Percentiles rank a stretch among this genome's conserved stretches.
Evolutionary conservation across 2,113 vertebrate species (phyloP).

Genomic region (Dinomys branickii): DNA sequence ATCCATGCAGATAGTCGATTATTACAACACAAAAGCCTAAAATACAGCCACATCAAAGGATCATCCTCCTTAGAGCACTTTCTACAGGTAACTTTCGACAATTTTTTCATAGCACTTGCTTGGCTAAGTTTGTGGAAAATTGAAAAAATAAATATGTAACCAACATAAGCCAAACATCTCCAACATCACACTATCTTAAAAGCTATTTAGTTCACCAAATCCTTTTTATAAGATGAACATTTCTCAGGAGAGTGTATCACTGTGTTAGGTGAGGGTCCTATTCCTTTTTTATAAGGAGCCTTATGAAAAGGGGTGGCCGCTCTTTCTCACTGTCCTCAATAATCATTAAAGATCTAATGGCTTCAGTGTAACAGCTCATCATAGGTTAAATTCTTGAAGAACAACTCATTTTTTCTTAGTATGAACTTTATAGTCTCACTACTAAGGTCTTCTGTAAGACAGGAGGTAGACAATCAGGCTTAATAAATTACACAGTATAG

Average conservation of each 20-base stretch:
- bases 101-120: background rate
- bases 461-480: background rate
- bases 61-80: background rate
- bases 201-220: background rate
- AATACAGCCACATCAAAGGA: background rate
- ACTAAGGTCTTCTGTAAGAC: background rate
- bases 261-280: background rate
- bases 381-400: background rate
- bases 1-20: background rate
- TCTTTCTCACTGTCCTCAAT: background rate
- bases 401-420: background rate
- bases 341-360: background rate
- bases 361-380: background rate
- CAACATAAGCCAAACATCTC: background rate
- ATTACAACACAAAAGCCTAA: background rate
- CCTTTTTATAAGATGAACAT: background rate
- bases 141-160: background rate
- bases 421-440: background rate
- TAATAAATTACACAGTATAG: background rate
- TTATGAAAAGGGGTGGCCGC: background rate
- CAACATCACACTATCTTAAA: background rate
- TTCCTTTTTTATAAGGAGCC: background rate
- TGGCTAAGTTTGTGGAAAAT: background rate
- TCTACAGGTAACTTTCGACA: background rate
- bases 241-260: fast-evolving